phyloP scores from a whole-genome alignment of 2,888 invertebrate species.

The Lasioglossum vierecki region DNA sequence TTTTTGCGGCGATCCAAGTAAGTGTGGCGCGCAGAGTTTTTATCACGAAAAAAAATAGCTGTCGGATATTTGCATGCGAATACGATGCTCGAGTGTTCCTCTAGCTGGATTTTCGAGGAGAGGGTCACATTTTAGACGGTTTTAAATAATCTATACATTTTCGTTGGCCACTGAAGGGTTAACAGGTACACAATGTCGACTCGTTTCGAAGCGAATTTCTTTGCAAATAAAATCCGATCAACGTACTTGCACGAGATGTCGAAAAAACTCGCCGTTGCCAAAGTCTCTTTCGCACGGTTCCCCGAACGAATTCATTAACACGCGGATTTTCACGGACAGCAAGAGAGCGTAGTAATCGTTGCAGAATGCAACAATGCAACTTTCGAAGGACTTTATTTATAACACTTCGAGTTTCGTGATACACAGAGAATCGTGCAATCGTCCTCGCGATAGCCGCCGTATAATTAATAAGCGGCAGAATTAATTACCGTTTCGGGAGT shows the following conservation, averaged over 20 bases:
- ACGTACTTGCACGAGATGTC: not conserved
- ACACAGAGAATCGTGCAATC: slow-evolving; percentile 14
- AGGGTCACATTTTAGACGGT: too few relatives aligned
- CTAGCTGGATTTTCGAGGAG: too few relatives aligned
- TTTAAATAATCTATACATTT: too few relatives aligned
- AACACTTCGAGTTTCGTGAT: not conserved
- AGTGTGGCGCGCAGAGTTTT: too few relatives aligned
- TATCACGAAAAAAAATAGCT: too few relatives aligned
- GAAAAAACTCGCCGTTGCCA: not conserved
- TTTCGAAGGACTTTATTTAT: not conserved
- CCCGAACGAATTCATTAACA: slow-evolving; percentile 1
- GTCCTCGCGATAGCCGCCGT: not conserved
- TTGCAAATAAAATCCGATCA: not conserved
- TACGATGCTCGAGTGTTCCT: too few relatives aligned
- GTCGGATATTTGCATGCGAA: too few relatives aligned
- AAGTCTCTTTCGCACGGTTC: not conserved
- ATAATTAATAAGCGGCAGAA: not conserved
- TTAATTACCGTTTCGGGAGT: slow-evolving; percentile 20
- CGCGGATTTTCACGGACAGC: not conserved
- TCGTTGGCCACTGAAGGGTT: too few relatives aligned
- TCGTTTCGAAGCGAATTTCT: not conserved
- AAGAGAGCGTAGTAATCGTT: not conserved
- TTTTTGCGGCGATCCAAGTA: too few relatives aligned
- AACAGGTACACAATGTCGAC: not conserved
- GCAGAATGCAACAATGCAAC: not conserved